Evolutionary conservation across 2,888 invertebrate genomes (phyloP), one percentile per base, ranked within the genome.

Genomic region (Mimachlamys varia): DNA sequence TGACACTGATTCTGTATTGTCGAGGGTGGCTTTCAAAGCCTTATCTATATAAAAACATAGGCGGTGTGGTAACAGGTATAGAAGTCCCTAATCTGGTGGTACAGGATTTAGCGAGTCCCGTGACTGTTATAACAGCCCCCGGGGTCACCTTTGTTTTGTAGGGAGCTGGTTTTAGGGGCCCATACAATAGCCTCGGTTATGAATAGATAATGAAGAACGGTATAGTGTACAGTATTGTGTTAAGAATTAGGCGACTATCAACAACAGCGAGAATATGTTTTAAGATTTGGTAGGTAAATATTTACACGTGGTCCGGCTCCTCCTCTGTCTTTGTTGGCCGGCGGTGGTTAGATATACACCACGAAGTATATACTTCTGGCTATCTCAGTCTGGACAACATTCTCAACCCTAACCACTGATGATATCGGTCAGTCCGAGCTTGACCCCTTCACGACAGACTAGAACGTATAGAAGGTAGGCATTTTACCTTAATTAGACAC

Each of bases 161-260:
- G 76, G 76, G 76, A 76, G 76, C 76, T 76, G 76, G 76, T 76
- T 76, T 58, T 76, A 27, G 76, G 33, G 76, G 33, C 76, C 33
- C 15, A 76, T 13, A 76, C 76, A 76, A 76, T 7, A 13, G 76
- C 27, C 76, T 33, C 76, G 76, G 33, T 76, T 76, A 76, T 76
- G 27, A 15, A 76, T 76, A 15, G 27, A 12, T 76, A 76, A 76
- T 76, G 33, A 53, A 53, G 53, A 76, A 1, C 76, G 76, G 76
- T 76, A 76, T 76, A 2, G 27, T 27, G 76, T 44, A 44, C 22
- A 5, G 76, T 76, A 76, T 76, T 76, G 76, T 76, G 27, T 27
- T 33, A 76, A 5, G 5, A 5, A 22, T 22, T 22, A 22, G 27
- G 76, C 27, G 13, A 76, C 33, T 62, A 76, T 33, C 76, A 33